Evolutionary conservation across 2,113 vertebrate genomes (phyloP), one percentile per base, ranked within the genome.

Genomic region (Eublepharis macularius): DNA sequence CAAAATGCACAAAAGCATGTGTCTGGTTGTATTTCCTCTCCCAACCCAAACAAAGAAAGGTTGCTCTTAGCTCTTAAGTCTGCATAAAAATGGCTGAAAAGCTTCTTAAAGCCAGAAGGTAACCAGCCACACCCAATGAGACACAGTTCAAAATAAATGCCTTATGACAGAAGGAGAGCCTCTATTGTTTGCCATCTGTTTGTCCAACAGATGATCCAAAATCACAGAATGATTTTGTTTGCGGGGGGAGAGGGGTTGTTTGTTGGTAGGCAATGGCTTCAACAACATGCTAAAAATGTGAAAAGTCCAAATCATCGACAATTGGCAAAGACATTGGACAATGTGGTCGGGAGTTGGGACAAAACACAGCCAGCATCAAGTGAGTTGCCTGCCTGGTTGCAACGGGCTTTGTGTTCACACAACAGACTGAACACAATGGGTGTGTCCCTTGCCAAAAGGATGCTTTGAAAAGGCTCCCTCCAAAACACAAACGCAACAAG

Each of bases 81-180:
- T 83, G 93, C 93, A 95, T 94, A 95, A 97, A 97, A 95, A 97
- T 97, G 97, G 97, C 97, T 97, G 97, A 93, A 96, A 92, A 95
- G 93, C 95, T 70, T 92, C 73, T 92, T 92, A 84, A 94, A 94
- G 79, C 75, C 29, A 84, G 89, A 88, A 90, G 91, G 94, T 93
- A 94, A 92, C 92, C 89, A 93, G 95, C 96, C 96, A 96, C 96
- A 96, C 97, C 97, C 96, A 96, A 91, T 82, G 57, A 91, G 87
- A 78, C 83, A 89, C 90, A 73, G 80, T 86, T 92, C 82, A 6
- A 91, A 94, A 95, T 6, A 88, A 80, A 88, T 88, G n/a, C 89
- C 87, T 87, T 86, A 86, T 75, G 66, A 78, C 86, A 2, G 77
- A 90, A 92, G 73, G 89, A 83, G 6, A 81, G 87, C 87, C 17